These are phyloP conservation scores for Dryobota labecula DNA, from an alignment of 2,888 invertebrate species.

Conservation along the genomic window DNA sequence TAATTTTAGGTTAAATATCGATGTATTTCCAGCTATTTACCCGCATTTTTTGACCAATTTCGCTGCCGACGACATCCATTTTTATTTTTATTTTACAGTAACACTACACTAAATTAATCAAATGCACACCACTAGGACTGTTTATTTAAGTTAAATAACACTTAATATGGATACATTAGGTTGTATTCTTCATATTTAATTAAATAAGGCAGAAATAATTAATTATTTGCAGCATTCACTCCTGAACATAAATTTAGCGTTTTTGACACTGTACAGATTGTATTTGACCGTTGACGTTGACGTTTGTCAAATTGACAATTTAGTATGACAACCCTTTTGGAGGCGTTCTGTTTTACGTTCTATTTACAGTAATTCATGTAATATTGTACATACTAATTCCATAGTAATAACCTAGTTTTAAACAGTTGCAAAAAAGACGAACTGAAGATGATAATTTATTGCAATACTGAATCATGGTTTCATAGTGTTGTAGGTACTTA, in stretches of 20 bases:
- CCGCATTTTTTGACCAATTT: conserved; percentile 96
- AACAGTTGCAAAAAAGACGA: too few species aligned
- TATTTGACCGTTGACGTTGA: conserved; percentile 17
- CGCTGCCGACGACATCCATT: conserved; percentile 95
- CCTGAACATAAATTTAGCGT: conserved; percentile 15
- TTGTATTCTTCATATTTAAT: conserved; percentile 9
- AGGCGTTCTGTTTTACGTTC: conserved; percentile 19
- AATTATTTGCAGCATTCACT: neutral
- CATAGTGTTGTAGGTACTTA: neutral
- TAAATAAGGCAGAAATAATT: conserved; percentile 18
- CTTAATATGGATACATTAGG: conserved; percentile 29
- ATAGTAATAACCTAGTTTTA: neutral
- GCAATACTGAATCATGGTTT: neutral
- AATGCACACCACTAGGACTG: conserved; percentile 37
- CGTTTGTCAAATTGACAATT: conserved; percentile 25
- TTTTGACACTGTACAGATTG: too few species aligned
- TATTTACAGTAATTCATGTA: conserved; percentile 1
- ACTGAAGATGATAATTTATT: too few species aligned
- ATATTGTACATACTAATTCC: neutral
- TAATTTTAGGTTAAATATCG: conserved; percentile 15
- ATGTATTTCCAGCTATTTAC: conserved; percentile 87
- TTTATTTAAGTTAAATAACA: conserved; percentile 27
- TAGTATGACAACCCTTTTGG: conserved; percentile 1
- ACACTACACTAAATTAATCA: conserved; percentile 51
- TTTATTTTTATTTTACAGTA: conserved; percentile 64